Evolutionary conservation across 2,797 vertebrate genomes (phyloP).

Genomic region (Bovichtus variegatus): DNA sequence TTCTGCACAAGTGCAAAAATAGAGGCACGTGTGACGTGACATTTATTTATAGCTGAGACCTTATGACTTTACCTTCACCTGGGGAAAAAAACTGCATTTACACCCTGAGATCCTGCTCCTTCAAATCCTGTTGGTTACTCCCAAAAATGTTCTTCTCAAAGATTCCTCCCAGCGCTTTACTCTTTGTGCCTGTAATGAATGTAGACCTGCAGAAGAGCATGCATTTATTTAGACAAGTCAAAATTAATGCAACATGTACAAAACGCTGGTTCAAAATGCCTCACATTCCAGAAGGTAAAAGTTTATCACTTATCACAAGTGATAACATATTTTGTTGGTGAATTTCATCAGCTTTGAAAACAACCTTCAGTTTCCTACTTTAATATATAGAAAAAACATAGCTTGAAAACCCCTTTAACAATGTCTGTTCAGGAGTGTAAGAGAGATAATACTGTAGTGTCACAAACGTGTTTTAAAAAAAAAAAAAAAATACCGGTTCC

Average conservation of each 20-base stretch:
- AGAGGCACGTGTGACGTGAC: slow-evolving; percentile 52
- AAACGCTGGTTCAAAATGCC: slow-evolving; percentile 16
- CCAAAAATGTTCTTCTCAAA: neutral
- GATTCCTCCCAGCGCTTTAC: neutral
- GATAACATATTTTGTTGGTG: slow-evolving; percentile 4
- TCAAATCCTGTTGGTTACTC: neutral
- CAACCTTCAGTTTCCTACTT: neutral
- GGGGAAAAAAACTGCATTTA: slow-evolving; percentile 22
- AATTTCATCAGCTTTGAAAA: slow-evolving; percentile 14
- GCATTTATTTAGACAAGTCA: neutral
- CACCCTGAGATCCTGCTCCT: neutral
- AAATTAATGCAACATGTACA: slow-evolving; percentile 36
- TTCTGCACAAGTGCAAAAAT: slow-evolving; percentile 54
- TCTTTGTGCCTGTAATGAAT: neutral
- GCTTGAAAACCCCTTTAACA: neutral
- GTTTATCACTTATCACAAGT: slow-evolving; percentile 17
- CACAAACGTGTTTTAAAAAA: neutral
- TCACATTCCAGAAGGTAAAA: slow-evolving; percentile 32
- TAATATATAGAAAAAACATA: neutral
- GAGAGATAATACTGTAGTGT: neutral
- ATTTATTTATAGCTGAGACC: slow-evolving; percentile 49
- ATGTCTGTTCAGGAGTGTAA: neutral
- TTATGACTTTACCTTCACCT: slow-evolving; percentile 26
- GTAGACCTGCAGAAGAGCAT: neutral
- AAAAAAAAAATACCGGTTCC: slow-evolving; percentile 27